These are phyloP conservation scores for Botrylloides violaceus DNA, from an alignment of 23 tunicate species.

Conservation along the genomic window DNA sequence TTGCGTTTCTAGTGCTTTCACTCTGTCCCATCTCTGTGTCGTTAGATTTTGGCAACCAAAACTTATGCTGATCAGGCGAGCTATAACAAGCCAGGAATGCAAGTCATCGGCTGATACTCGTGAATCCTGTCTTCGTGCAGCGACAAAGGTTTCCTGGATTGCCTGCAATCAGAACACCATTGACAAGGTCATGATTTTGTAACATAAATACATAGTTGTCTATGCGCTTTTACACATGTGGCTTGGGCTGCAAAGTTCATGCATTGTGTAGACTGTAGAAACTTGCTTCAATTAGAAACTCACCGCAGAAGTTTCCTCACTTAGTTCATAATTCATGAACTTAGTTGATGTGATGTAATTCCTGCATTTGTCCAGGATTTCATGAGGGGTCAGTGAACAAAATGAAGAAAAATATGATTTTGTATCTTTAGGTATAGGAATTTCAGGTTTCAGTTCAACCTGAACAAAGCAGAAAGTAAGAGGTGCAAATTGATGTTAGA, in stretches of 20 bases:
- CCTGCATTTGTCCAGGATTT: constrained; percentile 38
- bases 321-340: constrained; percentile 42
- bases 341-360: constrained; percentile 14
- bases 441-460: constrained; percentile 41
- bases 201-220: too few species aligned
- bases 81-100: constrained; percentile 44
- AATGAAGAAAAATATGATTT: constrained; percentile 25
- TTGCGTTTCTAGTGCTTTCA: constrained; percentile 27
- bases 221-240: too few species aligned
- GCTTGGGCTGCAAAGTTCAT: too few species aligned
- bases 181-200: too few species aligned
- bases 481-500: too few species aligned
- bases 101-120: constrained; percentile 66
- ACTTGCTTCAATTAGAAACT: not conserved
- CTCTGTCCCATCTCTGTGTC: constrained; percentile 34
- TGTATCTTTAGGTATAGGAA: constrained; percentile 27
- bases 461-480: too few species aligned
- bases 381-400: constrained; percentile 12
- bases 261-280: too few species aligned
- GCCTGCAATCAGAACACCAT: constrained; percentile 16
- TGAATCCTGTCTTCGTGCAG: constrained; percentile 31
- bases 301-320: constrained; percentile 51
- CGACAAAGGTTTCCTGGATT: constrained; percentile 69
- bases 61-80: constrained; percentile 32
- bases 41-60: constrained; percentile 25